Percentiles rank a stretch among this genome's conserved stretches.
These are phyloP conservation scores for Polia nebulosa DNA, from an alignment of 2,888 invertebrate species.

Conservation along the genomic window DNA sequence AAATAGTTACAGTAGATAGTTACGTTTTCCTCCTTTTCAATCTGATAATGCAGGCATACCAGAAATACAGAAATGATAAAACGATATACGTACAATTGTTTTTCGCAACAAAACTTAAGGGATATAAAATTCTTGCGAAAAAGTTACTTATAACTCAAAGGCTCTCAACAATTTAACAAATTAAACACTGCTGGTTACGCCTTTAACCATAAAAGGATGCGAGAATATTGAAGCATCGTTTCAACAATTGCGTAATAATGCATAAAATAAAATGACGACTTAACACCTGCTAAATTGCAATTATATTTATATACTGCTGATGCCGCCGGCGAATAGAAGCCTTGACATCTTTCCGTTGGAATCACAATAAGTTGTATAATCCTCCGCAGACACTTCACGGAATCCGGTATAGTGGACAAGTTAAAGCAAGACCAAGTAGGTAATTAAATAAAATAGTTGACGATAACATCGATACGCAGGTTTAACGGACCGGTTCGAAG, in stretches of 20 bases:
- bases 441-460: conserved; percentile 36
- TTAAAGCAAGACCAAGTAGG: conserved; percentile 46
- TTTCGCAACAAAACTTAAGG: conserved; percentile 17
- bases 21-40: conserved; percentile 46
- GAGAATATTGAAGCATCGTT: conserved; percentile 44
- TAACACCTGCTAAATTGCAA: conserved; percentile 70
- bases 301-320: conserved; percentile 64
- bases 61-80: conserved; percentile 12
- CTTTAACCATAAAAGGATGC: conserved; percentile 59
- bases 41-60: conserved; percentile 19
- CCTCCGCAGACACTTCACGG: conserved; percentile 55
- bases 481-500: conserved; percentile 16
- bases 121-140: conserved; percentile 27
- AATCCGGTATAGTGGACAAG: conserved; percentile 49
- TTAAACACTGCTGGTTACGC: conserved; percentile 35
- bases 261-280: conserved; percentile 68
- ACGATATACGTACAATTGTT: neutral
- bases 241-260: conserved; percentile 64
- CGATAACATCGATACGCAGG: conserved; percentile 30
- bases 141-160: conserved; percentile 31
- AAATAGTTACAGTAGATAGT: conserved; percentile 16
- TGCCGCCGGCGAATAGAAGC: conserved; percentile 61
- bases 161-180: conserved; percentile 45
- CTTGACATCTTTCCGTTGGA: conserved; percentile 76
- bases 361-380: conserved; percentile 60